Percentiles rank a stretch among this genome's conserved stretches.
phyloP scores from a whole-genome alignment of 2,113 vertebrate genomes.

The Lampris incognitus region DNA sequence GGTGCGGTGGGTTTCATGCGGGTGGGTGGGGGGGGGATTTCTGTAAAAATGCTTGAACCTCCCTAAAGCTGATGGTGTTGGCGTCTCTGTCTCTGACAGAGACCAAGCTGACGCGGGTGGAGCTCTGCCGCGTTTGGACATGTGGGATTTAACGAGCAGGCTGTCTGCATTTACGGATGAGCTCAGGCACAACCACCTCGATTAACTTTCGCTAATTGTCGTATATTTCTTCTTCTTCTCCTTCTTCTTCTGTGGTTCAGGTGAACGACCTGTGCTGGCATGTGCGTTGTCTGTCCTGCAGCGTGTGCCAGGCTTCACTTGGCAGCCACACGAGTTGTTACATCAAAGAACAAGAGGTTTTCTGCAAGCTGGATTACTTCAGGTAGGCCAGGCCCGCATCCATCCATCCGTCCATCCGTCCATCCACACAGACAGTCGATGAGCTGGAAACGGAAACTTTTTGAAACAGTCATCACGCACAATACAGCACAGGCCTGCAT shows the following conservation, averaged over 20 bases:
- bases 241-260: constrained; percentile 69
- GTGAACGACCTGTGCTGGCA: constrained; percentile 99
- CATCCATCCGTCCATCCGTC: too few species aligned
- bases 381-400: constrained; percentile 80
- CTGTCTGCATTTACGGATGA: background rate
- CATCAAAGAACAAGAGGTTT: constrained; percentile 98
- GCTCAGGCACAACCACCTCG: background rate
- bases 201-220: constrained; percentile 24
- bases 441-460: too few species aligned
- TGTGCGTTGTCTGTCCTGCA: constrained; percentile 96
- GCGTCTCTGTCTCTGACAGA: background rate
- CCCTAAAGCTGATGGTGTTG: too few species aligned
- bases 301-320: constrained; percentile 94
- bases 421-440: too few species aligned
- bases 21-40: background rate
- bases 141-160: background rate
- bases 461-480: too few species aligned
- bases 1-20: too few species aligned
- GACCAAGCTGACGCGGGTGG: background rate
- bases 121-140: background rate
- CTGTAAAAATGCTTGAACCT: background rate
- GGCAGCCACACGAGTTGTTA: constrained; percentile 97
- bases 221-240: constrained; percentile 20
- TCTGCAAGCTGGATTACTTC: constrained; percentile 99
- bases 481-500: too few species aligned